Evolutionary conservation across 2,797 vertebrate genomes (phyloP).

Genomic region (Alfaro cultratus): DNA sequence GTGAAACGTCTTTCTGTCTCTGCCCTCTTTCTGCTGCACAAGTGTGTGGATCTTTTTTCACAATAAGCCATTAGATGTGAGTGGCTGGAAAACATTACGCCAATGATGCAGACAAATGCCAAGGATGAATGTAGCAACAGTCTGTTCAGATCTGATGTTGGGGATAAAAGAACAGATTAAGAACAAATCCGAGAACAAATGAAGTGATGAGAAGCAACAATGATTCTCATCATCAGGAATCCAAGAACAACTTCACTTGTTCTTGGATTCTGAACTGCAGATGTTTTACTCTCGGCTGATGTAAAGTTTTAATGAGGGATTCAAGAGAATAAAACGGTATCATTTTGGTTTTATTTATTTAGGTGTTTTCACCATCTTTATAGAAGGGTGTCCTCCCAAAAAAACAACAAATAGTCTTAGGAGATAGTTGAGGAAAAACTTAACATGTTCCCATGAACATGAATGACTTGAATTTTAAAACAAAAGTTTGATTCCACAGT

Average conservation of each 20-base stretch:
- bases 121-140: not conserved
- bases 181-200: too few relatives aligned
- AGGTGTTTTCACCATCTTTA: not conserved
- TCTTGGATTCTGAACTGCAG: not conserved
- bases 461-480: not conserved
- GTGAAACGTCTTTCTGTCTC: not conserved
- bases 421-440: too few relatives aligned
- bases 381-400: not conserved
- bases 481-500: not conserved
- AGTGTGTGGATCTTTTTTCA: not conserved
- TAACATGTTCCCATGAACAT: not conserved
- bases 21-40: not conserved
- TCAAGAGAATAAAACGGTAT: not conserved
- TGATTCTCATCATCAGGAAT: not conserved
- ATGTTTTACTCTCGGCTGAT: not conserved
- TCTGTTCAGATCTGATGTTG: conserved; percentile 12
- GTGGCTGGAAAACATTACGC: not conserved
- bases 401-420: not conserved
- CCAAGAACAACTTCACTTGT: not conserved
- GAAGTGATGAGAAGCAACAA: too few relatives aligned
- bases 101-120: conserved; percentile 6
- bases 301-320: conserved; percentile 2
- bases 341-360: not conserved
- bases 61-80: not conserved
- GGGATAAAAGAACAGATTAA: not conserved